Percentiles rank a stretch among this genome's conserved stretches.
Conservation (phyloP, 2,797 vertebrate genomes). For the Propithecus perrieri region DNA sequence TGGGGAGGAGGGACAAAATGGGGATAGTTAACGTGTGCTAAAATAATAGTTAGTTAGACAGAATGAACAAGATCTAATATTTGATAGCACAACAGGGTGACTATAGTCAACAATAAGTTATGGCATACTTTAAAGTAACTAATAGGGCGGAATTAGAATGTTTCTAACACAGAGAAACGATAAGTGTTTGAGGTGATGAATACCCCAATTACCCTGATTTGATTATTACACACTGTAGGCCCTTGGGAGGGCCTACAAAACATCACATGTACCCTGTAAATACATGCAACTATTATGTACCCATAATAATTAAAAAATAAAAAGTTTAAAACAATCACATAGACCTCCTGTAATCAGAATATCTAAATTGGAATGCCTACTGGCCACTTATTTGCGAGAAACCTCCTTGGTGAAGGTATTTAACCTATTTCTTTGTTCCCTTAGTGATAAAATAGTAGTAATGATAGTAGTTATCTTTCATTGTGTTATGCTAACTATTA, state of each 20-base stretch:
- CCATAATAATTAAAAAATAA: background rate
- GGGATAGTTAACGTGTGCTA: background rate
- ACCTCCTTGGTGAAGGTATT: background rate
- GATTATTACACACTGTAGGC: background rate
- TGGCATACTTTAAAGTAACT: background rate
- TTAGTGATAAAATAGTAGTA: background rate
- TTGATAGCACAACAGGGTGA: background rate
- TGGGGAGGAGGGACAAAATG: background rate
- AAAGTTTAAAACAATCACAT: background rate
- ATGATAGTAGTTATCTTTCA: background rate
- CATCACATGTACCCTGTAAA: background rate
- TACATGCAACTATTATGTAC: background rate
- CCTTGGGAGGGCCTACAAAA: background rate
- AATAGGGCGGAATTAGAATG: background rate
- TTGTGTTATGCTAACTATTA: accelerated
- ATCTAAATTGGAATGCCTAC: background rate
- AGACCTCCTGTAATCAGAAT: background rate
- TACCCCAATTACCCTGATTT: background rate
- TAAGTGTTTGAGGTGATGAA: background rate
- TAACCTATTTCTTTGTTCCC: too few species aligned
- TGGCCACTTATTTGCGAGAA: background rate
- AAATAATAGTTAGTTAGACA: background rate
- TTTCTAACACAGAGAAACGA: background rate
- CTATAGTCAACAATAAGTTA: background rate
- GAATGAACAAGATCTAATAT: background rate